Base-by-base conservation (phyloP, 2,888 invertebrate genomes). In the Parnassius glacialis region DNA sequence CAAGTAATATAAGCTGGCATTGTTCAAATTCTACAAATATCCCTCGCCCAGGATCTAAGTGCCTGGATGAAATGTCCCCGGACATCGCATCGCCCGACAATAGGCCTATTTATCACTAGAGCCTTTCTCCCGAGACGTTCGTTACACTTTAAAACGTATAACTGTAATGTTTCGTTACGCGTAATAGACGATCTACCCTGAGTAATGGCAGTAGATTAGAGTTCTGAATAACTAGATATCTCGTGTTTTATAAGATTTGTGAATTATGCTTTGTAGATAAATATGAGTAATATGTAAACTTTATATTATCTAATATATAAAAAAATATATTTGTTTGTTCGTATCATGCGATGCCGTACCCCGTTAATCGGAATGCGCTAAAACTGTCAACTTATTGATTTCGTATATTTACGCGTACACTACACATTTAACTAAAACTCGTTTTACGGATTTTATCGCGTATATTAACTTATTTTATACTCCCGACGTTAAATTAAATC, bases 1-100 rank as follows among this genome's bases (percentile, higher is more conserved):
- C 10, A 11, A 10, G 43, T 2, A 43, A 11, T 11, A 43, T 43
- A 11, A 47, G 13, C 47, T 12, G 13, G 47, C 11, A 47, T 47
- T 12, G 47, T 53, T 53, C 13, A 16, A 9, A 34, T 47, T 3
- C 10, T 44, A 55, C 44, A 44, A 55, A 55, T 42, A 20, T 16
- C 16, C 9, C 9, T 3, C 11, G 43, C 51, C 45, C 47, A n/a
- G 1, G 41, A 2, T 48, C 13, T 48, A 56, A 47, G 34, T 13
- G 34, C 41, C 25, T 41, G 13, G 56, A 48, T 10, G 13, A 56
- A 56, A 2, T 56, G 56, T 48, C 9, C 43, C 41, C 56, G 34
- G 48, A 56, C 56, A 56, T 48, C 5, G 25, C n/a, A 56, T 48
- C 5, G 25, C n/a, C 13, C 56, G 56, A 16, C 48, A 45, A n/a